phyloP scores from a whole-genome alignment of 2,797 vertebrate species.

The Nasua narica region DNA sequence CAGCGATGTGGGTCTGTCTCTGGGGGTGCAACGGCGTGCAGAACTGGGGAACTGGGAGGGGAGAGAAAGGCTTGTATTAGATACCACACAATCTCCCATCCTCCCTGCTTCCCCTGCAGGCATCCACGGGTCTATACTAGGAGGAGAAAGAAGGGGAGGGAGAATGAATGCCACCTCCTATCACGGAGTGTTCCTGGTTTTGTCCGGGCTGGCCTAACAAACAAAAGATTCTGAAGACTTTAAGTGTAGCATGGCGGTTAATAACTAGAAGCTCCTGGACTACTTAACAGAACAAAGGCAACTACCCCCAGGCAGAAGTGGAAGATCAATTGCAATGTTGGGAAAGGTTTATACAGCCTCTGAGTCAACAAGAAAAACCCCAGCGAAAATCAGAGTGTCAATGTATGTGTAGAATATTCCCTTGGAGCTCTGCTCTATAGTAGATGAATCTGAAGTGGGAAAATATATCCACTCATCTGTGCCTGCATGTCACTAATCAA shows the following conservation, averaged over 20 bases:
- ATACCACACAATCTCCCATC: background rate
- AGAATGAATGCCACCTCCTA: background rate
- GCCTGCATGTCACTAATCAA: background rate
- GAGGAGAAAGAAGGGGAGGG: background rate
- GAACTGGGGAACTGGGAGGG: background rate
- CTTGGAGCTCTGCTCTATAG: background rate
- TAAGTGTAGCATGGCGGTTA: background rate
- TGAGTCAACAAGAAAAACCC: background rate
- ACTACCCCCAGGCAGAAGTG: background rate
- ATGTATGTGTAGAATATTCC: accelerated
- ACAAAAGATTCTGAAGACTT: background rate
- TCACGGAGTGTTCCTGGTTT: background rate
- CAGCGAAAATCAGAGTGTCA: background rate
- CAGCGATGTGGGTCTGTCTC: accelerated
- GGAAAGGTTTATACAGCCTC: background rate
- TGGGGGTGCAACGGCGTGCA: too few species aligned
- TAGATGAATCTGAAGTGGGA: background rate
- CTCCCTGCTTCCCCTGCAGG: too few species aligned
- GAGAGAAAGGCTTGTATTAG: background rate
- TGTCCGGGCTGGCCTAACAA: too few species aligned
- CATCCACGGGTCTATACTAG: background rate
- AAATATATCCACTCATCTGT: background rate
- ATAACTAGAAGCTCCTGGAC: background rate
- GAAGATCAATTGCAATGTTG: background rate
- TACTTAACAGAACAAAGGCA: background rate